A percentile compares a stretch with the other conserved stretches of the same genome.
phyloP scores from a whole-genome alignment of 2,797 vertebrate species.

The Gymnopithys bicolor region DNA sequence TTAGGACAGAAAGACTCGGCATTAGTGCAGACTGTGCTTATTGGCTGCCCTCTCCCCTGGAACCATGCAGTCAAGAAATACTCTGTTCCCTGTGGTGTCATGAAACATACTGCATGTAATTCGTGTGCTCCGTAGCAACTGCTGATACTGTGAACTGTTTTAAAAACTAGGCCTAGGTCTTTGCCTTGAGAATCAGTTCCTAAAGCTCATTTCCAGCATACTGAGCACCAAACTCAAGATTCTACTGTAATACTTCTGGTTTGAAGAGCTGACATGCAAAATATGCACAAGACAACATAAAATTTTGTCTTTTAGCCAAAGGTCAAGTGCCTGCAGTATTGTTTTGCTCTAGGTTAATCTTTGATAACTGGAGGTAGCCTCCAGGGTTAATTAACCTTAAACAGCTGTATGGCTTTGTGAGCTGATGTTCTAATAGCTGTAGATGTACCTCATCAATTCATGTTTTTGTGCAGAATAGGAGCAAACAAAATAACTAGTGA shows the following conservation, averaged over 20 bases:
- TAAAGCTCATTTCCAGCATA: not conserved
- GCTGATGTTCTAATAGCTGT: not conserved
- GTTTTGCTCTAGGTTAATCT: not conserved
- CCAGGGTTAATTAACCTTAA: not conserved
- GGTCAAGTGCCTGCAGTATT: not conserved
- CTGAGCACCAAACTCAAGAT: not conserved
- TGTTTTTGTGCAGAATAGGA: constrained; percentile 82
- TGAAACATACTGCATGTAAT: not conserved
- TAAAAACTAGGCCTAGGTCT: not conserved
- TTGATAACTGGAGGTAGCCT: not conserved
- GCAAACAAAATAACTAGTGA: constrained; percentile 88
- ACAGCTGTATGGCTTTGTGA: not conserved
- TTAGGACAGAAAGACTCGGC: not conserved
- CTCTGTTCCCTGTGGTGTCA: not conserved
- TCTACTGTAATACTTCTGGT: not conserved
- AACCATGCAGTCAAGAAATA: not conserved
- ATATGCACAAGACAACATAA: not conserved
- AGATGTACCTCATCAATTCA: not conserved
- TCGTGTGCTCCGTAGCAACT: not conserved
- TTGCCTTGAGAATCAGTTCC: not conserved
- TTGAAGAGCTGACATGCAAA: not conserved
- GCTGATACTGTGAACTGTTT: not conserved
- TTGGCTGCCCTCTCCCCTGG: not conserved
- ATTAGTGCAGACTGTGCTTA: not conserved
- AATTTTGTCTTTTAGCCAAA: not conserved